A percentile compares a stretch with the other conserved stretches of the same genome.
Evolutionary conservation across 2,888 invertebrate species (phyloP).

Genomic region (Phymatocera aterrima): DNA sequence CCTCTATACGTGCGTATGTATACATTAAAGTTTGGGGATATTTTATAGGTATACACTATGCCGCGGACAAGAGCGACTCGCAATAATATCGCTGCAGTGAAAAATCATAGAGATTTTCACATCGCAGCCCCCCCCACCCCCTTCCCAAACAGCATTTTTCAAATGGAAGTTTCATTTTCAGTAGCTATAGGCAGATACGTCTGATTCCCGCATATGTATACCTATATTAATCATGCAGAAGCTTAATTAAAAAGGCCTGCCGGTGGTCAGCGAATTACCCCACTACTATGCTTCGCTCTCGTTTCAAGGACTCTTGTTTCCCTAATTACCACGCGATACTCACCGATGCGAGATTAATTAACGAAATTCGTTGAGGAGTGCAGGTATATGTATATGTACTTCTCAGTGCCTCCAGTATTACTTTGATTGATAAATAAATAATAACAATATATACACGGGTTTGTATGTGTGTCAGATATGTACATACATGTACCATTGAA

Average conservation of each 20-base stretch:
- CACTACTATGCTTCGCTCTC: neutral
- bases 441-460: too few species aligned
- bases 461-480: too few species aligned
- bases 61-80: too few species aligned
- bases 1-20: neutral
- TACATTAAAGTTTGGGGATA: too few species aligned
- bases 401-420: neutral
- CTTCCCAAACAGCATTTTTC: too few species aligned
- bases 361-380: neutral
- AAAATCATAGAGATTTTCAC: too few species aligned
- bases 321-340: neutral
- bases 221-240: neutral
- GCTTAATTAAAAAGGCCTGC: neutral
- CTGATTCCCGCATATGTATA: neutral
- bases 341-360: constrained; percentile 1
- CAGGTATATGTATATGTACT: neutral
- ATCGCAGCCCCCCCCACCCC: too few species aligned
- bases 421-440: neutral
- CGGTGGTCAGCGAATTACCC: neutral
- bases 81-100: too few species aligned
- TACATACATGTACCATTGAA: too few species aligned
- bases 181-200: too few species aligned
- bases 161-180: too few species aligned
- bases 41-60: too few species aligned
- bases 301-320: constrained; percentile 8